phyloP scores from a whole-genome alignment of 2,888 invertebrate species.

The Lasius fuliginosus region DNA sequence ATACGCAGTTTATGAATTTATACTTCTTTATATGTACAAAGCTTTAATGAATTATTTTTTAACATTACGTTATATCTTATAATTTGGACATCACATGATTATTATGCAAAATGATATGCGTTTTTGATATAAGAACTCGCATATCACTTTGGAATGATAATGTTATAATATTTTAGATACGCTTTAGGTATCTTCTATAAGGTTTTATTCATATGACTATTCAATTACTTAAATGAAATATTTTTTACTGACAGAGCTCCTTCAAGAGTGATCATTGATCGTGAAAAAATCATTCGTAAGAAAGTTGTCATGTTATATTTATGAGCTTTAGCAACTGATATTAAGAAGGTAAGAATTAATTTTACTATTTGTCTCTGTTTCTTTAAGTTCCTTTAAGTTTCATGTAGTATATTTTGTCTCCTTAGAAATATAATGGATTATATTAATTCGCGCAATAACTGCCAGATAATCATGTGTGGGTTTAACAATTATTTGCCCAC shows the following conservation, averaged over 20 bases:
- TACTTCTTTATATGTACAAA: constrained; percentile 57
- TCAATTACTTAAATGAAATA: background rate
- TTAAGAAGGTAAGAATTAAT: background rate
- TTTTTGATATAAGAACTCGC: background rate
- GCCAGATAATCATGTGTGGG: background rate
- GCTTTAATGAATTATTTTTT: constrained; percentile 29
- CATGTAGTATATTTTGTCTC: background rate
- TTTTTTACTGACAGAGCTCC: background rate
- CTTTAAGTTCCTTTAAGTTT: background rate
- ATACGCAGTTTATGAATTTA: constrained; percentile 5
- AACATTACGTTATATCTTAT: constrained; percentile 37
- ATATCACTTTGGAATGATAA: background rate
- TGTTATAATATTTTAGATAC: background rate
- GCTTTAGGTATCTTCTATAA: background rate
- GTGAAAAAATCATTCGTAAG: background rate
- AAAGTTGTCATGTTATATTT: background rate
- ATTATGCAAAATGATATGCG: background rate
- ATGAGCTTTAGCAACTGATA: background rate
- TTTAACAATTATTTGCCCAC: background rate
- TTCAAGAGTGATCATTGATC: background rate
- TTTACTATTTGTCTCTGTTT: background rate
- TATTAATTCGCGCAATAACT: background rate
- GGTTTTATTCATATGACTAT: background rate
- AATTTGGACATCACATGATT: background rate
- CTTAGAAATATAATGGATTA: background rate